phyloP scores from a whole-genome alignment of 2,113 vertebrate species.

The Danionella cerebrum region DNA sequence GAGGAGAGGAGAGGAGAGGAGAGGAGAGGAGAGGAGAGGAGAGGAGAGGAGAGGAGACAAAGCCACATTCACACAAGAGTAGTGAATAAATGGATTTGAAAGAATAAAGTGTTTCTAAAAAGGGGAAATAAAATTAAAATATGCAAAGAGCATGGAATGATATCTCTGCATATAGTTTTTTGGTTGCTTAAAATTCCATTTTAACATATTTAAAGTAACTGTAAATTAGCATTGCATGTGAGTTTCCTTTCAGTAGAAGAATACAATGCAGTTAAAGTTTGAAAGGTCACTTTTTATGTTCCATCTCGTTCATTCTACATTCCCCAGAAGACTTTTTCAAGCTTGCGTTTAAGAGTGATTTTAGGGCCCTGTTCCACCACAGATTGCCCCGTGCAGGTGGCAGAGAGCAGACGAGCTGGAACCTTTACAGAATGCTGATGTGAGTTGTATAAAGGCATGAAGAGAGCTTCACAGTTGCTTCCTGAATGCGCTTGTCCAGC shows the following conservation, averaged over 20 bases:
- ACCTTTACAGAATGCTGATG: constrained; percentile 16
- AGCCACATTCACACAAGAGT: too few relatives aligned
- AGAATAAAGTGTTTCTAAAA: too few relatives aligned
- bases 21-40: too few relatives aligned
- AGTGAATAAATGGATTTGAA: too few relatives aligned
- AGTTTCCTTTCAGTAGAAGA: background rate
- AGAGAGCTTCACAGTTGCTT: constrained; percentile 42
- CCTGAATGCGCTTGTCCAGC: constrained; percentile 34
- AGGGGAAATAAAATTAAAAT: too few relatives aligned
- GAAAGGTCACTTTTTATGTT: background rate
- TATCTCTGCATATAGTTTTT: too few relatives aligned
- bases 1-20: too few relatives aligned
- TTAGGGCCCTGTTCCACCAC: background rate
- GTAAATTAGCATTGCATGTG: background rate
- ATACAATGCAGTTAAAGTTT: background rate
- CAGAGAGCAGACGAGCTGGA: background rate
- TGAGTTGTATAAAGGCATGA: constrained; percentile 2
- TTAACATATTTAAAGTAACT: background rate
- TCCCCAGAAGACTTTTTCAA: background rate
- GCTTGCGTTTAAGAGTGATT: background rate
- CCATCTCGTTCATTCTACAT: background rate
- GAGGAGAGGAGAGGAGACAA: too few relatives aligned
- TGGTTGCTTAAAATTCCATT: too few relatives aligned
- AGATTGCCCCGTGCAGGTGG: background rate
- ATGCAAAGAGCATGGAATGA: too few relatives aligned